Evolutionary conservation across 2,797 vertebrate genomes (phyloP), one percentile per base, ranked within the genome.

Genomic region (Gila robusta): DNA sequence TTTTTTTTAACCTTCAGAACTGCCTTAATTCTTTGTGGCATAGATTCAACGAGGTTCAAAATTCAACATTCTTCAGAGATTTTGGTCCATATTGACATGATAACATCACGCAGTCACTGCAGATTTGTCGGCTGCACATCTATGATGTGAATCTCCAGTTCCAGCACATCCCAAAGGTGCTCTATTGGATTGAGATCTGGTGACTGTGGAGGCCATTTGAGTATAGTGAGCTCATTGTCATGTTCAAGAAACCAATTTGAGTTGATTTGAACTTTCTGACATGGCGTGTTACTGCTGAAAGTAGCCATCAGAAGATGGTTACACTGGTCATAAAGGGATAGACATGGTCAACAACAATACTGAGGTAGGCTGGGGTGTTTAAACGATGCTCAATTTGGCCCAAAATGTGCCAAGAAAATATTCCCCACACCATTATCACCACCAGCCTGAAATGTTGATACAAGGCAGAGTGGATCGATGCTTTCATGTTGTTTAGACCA

Each of bases 41-140:
- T 44, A 12, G 10, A 44, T 12, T 44, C 41, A 62, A 26, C 23
- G 11, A 62, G 59, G n/a, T 26, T 1, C 59, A 32, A 32, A 32
- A 32, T 32, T 32, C 32, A 32, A 47, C 12, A 47, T 47, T 47
- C 44, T 47, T 47, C 44, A 14, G 44, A 47, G 44, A 47, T 47
- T 47, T 47, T 47, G 12, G 39, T 44, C n/a, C 39, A 69, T 52
- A 70, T 39, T 71, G 87, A 92, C 82, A 89, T 90, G 84, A 91
- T 76, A 59, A 69, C 83, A 86, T 92, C 90, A 92, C 17, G 0
- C 87, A 91, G 89, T 91, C 91, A 86, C 76, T 87, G 88, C 82
- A 92, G 89, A 91, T 93, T 94, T 93, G 87, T 93, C 79, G 44
- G 91, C 87, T 93, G 87, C 88, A 92, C 89, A 92, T 94, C 88